Base-by-base conservation (phyloP, 2,797 vertebrate genomes). In the Fistularia tabacaria region DNA sequence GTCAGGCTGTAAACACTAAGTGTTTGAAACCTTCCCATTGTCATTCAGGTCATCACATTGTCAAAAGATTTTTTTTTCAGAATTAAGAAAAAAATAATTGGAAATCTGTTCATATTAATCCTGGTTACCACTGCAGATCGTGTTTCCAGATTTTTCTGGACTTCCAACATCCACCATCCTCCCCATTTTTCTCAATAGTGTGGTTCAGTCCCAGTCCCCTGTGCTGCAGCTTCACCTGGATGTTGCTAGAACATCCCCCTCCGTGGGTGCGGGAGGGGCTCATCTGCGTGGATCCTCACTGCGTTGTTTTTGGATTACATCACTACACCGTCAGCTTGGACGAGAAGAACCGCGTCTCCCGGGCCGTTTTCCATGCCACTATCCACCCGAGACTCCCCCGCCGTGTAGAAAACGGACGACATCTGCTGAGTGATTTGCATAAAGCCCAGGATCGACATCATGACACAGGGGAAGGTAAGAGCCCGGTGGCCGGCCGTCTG, bases 401-500 rank as follows among this genome's bases (percentile, higher is more conserved):
- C 39, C 39, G 39, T 8, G 39, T 47, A 57, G 38, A 62, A 42
- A 65, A 46, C 48, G 65, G 57, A 74, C 39, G 57, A 36, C 50
- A 42, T 10, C 55, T n/a, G 36, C 49, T 11, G 37, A 49, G 10
- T 59, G 51, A 66, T 56, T 25, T 59, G 25, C 14, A 13, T 54
- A 46, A 43, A 38, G 40, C 14, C 54, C 13, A 11, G 59, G 10
- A 46, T 14, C 25, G 25, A 25, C 65, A 83, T 54, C 77, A 92
- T 92, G 91, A 91, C 87, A 14, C 86, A 89, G 79, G 85, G 87
- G 69, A 90, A 91, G 90, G 90, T 92, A 87, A 55, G 84, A 42
- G 7, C 8, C 14, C 12, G 2, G 14, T 13, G 11, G 42, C 45
- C 36, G 13, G 11, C 25, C 8, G 14, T 8, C 5, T 25, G 25